Conservation (phyloP, 2,113 vertebrate genomes). For the Desmodus rotundus region DNA sequence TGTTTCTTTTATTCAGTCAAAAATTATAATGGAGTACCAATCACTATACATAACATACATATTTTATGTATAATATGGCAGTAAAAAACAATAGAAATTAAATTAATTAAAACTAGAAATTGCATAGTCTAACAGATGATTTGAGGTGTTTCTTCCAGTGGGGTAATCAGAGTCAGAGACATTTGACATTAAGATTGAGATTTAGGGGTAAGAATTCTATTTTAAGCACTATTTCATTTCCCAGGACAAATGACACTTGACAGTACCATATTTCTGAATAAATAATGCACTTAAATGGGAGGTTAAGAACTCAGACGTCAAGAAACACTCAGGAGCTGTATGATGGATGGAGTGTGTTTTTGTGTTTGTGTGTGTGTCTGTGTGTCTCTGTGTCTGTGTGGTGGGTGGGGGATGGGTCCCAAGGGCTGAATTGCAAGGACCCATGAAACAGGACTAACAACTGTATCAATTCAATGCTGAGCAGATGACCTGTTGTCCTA, state of each 20-base stretch:
- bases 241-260: background rate
- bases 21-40: background rate
- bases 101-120: background rate
- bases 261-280: background rate
- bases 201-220: background rate
- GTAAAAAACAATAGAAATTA: background rate
- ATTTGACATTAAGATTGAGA: background rate
- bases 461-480: background rate
- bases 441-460: background rate
- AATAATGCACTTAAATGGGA: background rate
- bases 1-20: background rate
- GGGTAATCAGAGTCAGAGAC: background rate
- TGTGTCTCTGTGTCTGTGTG: too few species aligned
- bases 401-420: background rate
- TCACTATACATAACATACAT: background rate
- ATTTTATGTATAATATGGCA: background rate
- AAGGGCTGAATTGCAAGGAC: background rate
- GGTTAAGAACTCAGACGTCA: background rate
- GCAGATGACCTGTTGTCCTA: background rate
- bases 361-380: background rate
- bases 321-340: background rate
- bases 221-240: background rate
- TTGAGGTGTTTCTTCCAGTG: background rate
- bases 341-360: background rate
- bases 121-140: background rate